A percentile compares a stretch with the other conserved stretches of the same genome.
Evolutionary conservation across 2,113 vertebrate species (phyloP).

Genomic region (Ptychochromis oligacanthus): DNA sequence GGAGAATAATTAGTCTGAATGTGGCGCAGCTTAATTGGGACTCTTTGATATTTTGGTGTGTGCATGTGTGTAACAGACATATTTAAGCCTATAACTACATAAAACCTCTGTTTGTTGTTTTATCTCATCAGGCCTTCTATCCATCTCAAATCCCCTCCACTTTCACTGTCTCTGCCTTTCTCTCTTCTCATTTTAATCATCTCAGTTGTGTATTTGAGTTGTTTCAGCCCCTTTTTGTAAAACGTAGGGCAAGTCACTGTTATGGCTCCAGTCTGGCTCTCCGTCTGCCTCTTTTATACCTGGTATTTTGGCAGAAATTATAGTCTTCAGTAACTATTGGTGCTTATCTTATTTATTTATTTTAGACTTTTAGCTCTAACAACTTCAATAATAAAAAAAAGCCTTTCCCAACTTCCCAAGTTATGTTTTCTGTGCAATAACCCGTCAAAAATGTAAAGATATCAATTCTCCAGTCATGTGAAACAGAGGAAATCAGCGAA

Average conservation of each 20-base stretch:
- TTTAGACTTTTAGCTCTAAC: no score
- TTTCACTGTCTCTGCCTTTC: not conserved
- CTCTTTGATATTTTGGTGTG: constrained; percentile 67
- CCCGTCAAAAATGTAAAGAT: not conserved
- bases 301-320: not conserved
- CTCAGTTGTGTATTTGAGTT: constrained; percentile 13
- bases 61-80: constrained; percentile 35
- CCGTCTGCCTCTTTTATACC: not conserved
- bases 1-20: constrained; percentile 74
- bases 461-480: not conserved
- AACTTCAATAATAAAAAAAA: not conserved
- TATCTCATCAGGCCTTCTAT: constrained; percentile 50
- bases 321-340: not conserved
- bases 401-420: not conserved
- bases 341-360: not conserved
- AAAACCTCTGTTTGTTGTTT: constrained; percentile 55
- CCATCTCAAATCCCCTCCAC: constrained; percentile 11
- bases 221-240: not conserved
- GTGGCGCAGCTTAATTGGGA: constrained; percentile 71
- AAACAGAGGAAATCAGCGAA: rapidly evolving
- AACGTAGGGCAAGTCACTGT: constrained; percentile 14
- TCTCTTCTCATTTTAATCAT: constrained; percentile 5
- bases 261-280: not conserved
- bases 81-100: constrained; percentile 44
- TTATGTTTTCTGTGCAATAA: not conserved